Conservation (phyloP, 2,797 vertebrate genomes). For the Xenopus petersii region DNA sequence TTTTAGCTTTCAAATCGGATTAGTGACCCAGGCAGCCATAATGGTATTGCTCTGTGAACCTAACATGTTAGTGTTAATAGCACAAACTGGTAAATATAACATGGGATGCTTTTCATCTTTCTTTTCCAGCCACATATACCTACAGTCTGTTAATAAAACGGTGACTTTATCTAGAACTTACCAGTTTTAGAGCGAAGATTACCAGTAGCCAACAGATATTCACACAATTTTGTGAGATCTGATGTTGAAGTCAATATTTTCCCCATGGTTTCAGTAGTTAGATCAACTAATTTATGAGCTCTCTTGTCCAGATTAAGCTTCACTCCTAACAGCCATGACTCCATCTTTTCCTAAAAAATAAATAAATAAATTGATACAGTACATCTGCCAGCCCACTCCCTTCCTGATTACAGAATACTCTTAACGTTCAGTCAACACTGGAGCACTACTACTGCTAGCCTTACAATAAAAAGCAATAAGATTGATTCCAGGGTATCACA, state of each 20-base stretch:
- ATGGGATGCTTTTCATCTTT: no score
- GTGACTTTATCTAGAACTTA: constrained; percentile 52
- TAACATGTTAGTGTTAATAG: no score
- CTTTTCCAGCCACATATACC: no score
- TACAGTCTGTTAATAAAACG: no score
- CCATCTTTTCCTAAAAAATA: constrained; percentile 81
- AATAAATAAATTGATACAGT: constrained; percentile 17
- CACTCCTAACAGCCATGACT: constrained; percentile 78
- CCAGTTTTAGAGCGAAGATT: constrained; percentile 88
- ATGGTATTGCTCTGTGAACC: no score
- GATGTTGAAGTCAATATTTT: constrained; percentile 74
- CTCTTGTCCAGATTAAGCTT: constrained; percentile 80
- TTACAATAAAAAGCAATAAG: no score
- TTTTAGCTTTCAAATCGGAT: no score
- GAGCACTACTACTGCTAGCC: neutral
- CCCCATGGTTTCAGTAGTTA: constrained; percentile 71
- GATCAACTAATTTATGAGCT: constrained; percentile 55
- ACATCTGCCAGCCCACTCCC: no score
- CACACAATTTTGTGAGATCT: constrained; percentile 83
- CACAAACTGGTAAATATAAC: no score
- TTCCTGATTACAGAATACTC: no score
- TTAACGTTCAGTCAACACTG: neutral
- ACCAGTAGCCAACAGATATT: constrained; percentile 92
- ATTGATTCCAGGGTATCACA: no score
- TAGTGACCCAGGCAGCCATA: no score